Conservation (phyloP, 2,797 vertebrate species). For the Phalanger gymnotis region DNA sequence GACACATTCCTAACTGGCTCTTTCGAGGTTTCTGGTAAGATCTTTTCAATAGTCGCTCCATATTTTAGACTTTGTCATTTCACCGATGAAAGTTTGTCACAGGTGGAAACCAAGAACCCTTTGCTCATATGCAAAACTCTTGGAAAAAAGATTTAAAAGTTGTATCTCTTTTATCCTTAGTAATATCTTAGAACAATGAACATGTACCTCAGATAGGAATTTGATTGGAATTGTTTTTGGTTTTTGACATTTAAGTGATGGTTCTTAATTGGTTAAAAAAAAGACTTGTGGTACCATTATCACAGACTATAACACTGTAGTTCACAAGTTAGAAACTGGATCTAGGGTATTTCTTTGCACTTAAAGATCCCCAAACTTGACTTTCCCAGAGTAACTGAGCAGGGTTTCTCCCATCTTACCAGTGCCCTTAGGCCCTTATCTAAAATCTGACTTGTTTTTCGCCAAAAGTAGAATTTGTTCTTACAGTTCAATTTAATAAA, state of each 20-base stretch:
- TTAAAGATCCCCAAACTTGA: not conserved
- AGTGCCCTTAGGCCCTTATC: not conserved
- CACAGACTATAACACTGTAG: not conserved
- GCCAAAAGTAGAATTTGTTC: not conserved
- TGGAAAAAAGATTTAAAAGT: constrained; percentile 55
- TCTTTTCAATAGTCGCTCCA: not conserved
- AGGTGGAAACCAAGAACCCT: constrained; percentile 37
- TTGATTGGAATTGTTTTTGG: not conserved
- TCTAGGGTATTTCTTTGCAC: not conserved
- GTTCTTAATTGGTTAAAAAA: constrained; percentile 38
- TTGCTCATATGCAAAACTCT: constrained; percentile 35
- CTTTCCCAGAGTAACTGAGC: constrained; percentile 3
- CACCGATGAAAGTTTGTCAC: constrained; percentile 44
- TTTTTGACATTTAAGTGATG: constrained; percentile 1
- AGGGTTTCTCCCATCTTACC: not conserved
- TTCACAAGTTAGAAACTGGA: not conserved
- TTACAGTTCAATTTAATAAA: not conserved
- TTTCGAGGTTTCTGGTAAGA: constrained; percentile 23
- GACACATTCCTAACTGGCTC: constrained; percentile 3
- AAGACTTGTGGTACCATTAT: not conserved
- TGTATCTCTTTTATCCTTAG: constrained; percentile 28
- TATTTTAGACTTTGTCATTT: not conserved
- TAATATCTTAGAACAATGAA: constrained; percentile 45
- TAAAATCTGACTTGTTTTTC: constrained; percentile 5
- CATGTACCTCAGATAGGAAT: constrained; percentile 26